Evolutionary conservation across 2,888 invertebrate genomes (phyloP).

Genomic region (Nezara viridula): DNA sequence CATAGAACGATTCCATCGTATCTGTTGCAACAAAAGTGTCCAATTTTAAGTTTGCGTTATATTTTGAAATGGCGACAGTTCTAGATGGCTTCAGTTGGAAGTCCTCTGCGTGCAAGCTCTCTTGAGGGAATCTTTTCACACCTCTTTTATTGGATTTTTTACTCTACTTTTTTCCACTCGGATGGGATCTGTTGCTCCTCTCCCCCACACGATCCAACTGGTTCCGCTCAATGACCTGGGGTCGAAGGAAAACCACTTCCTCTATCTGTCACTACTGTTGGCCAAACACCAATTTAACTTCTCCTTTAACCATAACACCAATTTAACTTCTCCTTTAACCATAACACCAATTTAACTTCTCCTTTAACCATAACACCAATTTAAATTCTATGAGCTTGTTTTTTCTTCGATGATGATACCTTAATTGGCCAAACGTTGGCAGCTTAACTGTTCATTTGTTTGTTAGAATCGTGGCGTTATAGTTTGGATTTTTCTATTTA

Average conservation of each 20-base stretch:
- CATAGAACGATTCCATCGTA: no score
- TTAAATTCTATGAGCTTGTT: no score
- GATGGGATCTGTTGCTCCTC: background rate
- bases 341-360: constrained; percentile 9
- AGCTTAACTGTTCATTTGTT: no score
- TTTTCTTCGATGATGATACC: no score
- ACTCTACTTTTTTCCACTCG: background rate
- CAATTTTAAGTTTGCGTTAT: no score
- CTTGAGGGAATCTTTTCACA: constrained; percentile 7
- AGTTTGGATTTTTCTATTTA: no score
- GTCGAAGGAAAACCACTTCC: constrained; percentile 48
- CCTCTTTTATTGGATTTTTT: constrained; percentile 15
- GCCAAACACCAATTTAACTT: constrained; percentile 18
- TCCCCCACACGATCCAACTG: background rate
- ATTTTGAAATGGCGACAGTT: background rate
- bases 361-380: background rate
- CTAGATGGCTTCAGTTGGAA: background rate
- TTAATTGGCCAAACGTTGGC: no score
- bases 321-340: background rate
- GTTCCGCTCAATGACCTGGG: constrained; percentile 39
- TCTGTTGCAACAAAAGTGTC: no score
- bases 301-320: background rate
- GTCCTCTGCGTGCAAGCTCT: background rate
- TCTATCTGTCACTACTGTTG: constrained; percentile 37
- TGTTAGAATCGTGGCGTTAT: no score